Evolutionary conservation across 2,113 vertebrate species (phyloP).

Genomic region (Peucedramus taeniatus): DNA sequence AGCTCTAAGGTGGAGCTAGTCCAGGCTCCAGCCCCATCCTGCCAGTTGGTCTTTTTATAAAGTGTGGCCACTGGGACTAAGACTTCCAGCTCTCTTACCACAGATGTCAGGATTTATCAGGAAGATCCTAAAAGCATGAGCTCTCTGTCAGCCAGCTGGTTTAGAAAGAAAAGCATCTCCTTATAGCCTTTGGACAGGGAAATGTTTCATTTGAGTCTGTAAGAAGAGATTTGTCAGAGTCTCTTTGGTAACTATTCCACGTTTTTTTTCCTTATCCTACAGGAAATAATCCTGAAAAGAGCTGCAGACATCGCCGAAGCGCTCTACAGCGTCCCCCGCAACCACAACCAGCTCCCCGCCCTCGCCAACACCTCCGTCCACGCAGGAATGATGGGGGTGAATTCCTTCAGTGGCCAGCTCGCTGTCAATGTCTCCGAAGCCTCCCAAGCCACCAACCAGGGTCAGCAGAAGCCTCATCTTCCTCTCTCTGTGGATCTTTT

Average conservation of each 20-base stretch:
- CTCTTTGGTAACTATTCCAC: not conserved
- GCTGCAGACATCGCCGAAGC: conserved; percentile 98
- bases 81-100: not conserved
- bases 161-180: not conserved
- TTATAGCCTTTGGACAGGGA: not conserved
- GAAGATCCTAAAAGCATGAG: not conserved
- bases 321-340: conserved; percentile 95
- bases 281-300: conserved; percentile 98
- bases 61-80: not conserved
- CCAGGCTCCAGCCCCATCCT: not conserved
- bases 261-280: not conserved
- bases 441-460: conserved; percentile 90
- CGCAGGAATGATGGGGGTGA: conserved; percentile 94
- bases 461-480: conserved; percentile 69
- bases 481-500: not conserved
- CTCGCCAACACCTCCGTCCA: conserved; percentile 88
- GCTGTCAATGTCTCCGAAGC: conserved; percentile 94
- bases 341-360: conserved; percentile 92
- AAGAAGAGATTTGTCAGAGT: not conserved
- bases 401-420: conserved; percentile 95
- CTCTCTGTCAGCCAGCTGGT: not conserved
- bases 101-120: not conserved
- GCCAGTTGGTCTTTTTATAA: not conserved
- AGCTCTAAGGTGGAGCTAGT: not conserved
- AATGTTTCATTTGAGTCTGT: not conserved